These are phyloP conservation scores for Tychaedon coryphoeus DNA, from an alignment of 2,113 vertebrate genomes.

Conservation along the genomic window DNA sequence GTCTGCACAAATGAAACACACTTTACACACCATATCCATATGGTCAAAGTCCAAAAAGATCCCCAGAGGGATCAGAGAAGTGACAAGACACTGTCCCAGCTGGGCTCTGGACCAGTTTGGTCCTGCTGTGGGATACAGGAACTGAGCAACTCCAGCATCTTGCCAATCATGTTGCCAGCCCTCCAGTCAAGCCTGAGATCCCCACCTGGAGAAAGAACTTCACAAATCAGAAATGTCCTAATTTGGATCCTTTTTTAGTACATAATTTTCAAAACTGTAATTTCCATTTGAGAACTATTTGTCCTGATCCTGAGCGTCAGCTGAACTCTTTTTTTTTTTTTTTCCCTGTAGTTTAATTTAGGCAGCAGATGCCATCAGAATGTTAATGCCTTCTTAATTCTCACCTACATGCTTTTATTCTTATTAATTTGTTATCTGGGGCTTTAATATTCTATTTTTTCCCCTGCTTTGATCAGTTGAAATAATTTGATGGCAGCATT, in stretches of 20 bases:
- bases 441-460: slow-evolving; percentile 62
- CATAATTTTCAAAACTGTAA: slow-evolving; percentile 66
- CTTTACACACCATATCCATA: background rate
- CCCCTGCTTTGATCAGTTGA: slow-evolving; percentile 47
- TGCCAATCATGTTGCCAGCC: slow-evolving; percentile 18
- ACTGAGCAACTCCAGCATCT: background rate
- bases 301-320: slow-evolving; percentile 63
- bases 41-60: background rate
- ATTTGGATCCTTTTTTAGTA: slow-evolving; percentile 61
- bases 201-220: slow-evolving; percentile 62
- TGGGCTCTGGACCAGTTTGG: background rate
- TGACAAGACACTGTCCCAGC: background rate
- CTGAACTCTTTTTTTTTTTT: slow-evolving; percentile 62
- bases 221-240: slow-evolving; percentile 63
- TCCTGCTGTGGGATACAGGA: background rate
- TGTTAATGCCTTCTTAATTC: slow-evolving; percentile 72
- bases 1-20: background rate
- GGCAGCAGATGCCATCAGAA: slow-evolving; percentile 67
- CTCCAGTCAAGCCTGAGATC: slow-evolving; percentile 49
- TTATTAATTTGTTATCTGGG: slow-evolving; percentile 70
- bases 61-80: background rate
- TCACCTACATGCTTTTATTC: slow-evolving; percentile 73
- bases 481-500: slow-evolving; percentile 57
- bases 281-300: slow-evolving; percentile 68
- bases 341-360: slow-evolving; percentile 65